phyloP scores from a whole-genome alignment of 1,140 invertebrate species.

The Platyura marginata region DNA sequence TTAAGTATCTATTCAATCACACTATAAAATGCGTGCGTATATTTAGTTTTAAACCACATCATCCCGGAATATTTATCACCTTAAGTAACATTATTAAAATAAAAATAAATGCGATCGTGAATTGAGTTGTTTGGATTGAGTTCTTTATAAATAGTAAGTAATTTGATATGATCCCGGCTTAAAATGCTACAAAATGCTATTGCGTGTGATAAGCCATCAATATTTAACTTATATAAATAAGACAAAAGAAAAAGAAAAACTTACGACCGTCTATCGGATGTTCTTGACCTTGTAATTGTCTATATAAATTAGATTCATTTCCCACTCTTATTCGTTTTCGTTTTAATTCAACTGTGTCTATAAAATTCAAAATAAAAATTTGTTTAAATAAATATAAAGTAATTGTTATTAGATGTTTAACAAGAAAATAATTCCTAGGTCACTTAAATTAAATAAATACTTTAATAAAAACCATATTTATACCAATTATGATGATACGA shows the following conservation, averaged over 20 bases:
- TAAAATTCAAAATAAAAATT: conserved; percentile 17
- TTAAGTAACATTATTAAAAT: not conserved
- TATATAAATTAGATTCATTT: conserved; percentile 32
- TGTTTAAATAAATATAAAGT: conserved; percentile 15
- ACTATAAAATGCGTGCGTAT: too few species aligned
- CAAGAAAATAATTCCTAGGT: conserved; percentile 6
- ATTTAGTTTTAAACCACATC: not conserved
- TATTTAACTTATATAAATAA: not conserved
- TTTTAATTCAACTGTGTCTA: conserved; percentile 30
- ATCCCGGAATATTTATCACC: not conserved
- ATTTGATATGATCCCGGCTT: not conserved
- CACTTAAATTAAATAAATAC: conserved; percentile 4
- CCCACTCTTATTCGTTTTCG: conserved; percentile 38
- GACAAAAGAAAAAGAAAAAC: conserved; percentile 19
- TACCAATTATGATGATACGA: too few species aligned
- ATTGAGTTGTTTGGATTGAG: not conserved
- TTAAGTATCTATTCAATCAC: not conserved
- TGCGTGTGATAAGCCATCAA: conserved; percentile 1
- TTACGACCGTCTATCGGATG: conserved; percentile 34
- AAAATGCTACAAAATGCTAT: not conserved
- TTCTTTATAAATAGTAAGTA: not conserved
- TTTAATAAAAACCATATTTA: too few species aligned
- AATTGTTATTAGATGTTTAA: conserved; percentile 19
- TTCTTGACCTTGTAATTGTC: conserved; percentile 27
- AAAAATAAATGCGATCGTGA: not conserved